Conservation (phyloP, 1,140 invertebrate genomes). For the Trichogramma pretiosum region DNA sequence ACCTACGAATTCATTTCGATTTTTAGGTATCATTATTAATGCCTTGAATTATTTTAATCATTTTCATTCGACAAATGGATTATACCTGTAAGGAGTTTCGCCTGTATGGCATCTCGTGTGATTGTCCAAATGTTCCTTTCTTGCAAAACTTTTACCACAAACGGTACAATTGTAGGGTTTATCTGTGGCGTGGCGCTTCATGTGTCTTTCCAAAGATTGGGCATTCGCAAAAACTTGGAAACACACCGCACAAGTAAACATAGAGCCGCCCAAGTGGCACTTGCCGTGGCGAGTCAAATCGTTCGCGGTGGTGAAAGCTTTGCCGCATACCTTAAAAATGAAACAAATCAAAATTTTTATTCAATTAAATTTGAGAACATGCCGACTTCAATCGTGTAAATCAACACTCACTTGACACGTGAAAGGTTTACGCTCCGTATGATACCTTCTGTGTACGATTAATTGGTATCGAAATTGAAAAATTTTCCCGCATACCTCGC, state of each 20-base stretch:
- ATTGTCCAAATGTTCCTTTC: constrained; percentile 77
- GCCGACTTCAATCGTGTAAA: too few relatives aligned
- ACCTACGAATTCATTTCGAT: constrained; percentile 30
- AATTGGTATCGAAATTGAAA: constrained; percentile 79
- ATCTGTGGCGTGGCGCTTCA: constrained; percentile 69
- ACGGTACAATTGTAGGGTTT: constrained; percentile 73
- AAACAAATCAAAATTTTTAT: background rate
- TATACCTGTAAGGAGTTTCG: constrained; percentile 65
- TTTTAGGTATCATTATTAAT: too few relatives aligned
- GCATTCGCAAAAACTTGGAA: constrained; percentile 68
- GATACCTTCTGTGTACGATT: constrained; percentile 74
- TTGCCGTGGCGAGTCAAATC: constrained; percentile 72
- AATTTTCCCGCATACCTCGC: constrained; percentile 75
- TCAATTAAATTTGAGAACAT: too few relatives aligned
- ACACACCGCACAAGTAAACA: constrained; percentile 65
- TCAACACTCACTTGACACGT: constrained; percentile 59
- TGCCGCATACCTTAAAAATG: constrained; percentile 55
- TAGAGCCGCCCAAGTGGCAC: constrained; percentile 66
- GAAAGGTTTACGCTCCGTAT: constrained; percentile 75
- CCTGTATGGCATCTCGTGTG: constrained; percentile 76
- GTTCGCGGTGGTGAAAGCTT: constrained; percentile 66
- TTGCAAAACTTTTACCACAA: constrained; percentile 78
- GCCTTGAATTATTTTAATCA: too few relatives aligned
- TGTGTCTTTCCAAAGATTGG: constrained; percentile 60
- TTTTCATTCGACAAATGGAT: too few relatives aligned